Evolutionary conservation across 2,888 invertebrate species (phyloP), one percentile per base, ranked within the genome.

Genomic region (Aricia artaxerxes): DNA sequence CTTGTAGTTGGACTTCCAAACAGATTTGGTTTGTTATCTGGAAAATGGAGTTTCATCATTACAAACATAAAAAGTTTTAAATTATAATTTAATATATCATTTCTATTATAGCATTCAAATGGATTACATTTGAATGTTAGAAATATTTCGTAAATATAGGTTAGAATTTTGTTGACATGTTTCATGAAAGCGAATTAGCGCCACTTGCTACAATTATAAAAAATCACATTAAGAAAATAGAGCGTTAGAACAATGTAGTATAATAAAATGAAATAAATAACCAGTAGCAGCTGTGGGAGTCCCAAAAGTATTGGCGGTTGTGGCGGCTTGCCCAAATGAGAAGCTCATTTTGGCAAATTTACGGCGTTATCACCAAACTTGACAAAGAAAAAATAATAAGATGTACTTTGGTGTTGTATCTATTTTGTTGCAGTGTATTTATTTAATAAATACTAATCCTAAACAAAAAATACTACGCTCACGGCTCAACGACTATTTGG

Each of bases 261-360:
- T 31, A 53, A 35, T 31, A 53, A 24, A 31, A 64, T 60, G 31
- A 35, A 16, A n/a, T 24, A 73, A 64, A 35, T 77, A 60, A 73
- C 93, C 93, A 82, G 91, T 86, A n/a, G 90, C 85, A n/a, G 90
- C 85, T 31, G 92, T 88, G 38, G 88, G 82, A 57, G 91, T 90
- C 53, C 92, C 91, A 81, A 94, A 93, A 4, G 91, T 87, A 85
- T 85, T 84, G 24, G 84, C 88, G 4, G 91, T 77, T 6, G 92
- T 91, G 16, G 93, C 92, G 38, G 90, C 88, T 13, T 87, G 83
- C 79, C 91, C 90, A 79, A 93, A 92, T 79, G 82, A 86, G 80
- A 89, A 91, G 89, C 86, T 92, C 93, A 93, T 93, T 72, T 78
- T 82, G 75, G 31, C 31, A 31, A 64, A 61, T 5, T 24, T 24